Evolutionary conservation across 53 echinoderm and acorn worm species (phyloP).

Genomic region (Mesocentrotus franciscanus): DNA sequence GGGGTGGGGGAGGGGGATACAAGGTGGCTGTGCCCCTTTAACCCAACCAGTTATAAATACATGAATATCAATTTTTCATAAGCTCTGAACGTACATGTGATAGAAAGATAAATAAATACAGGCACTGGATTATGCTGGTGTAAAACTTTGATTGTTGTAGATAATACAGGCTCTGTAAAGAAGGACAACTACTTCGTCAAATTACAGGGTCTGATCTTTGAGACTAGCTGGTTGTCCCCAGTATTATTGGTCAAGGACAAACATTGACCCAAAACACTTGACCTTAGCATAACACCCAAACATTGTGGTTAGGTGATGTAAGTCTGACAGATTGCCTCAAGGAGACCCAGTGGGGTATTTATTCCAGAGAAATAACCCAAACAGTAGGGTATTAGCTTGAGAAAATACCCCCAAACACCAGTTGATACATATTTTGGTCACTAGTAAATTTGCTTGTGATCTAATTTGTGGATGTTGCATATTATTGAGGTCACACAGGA

Average conservation of each 20-base stretch:
- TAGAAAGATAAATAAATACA: too few relatives aligned
- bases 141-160: too few relatives aligned
- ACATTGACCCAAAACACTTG: conserved; percentile 10
- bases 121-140: too few relatives aligned
- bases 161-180: not conserved
- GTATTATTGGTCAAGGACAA: not conserved
- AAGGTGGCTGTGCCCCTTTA: too few relatives aligned
- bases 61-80: too few relatives aligned
- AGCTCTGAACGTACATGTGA: too few relatives aligned
- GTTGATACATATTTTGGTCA: conserved; percentile 10
- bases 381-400: not conserved
- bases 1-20: too few relatives aligned
- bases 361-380: not conserved
- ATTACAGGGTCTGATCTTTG: not conserved
- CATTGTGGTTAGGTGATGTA: conserved; percentile 36
- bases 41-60: too few relatives aligned
- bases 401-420: not conserved
- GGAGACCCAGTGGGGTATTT: not conserved
- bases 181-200: not conserved
- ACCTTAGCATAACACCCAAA: conserved; percentile 43
- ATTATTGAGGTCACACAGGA: not conserved
- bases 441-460: conserved; percentile 16
- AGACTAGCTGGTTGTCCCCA: not conserved
- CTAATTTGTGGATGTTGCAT: not conserved
- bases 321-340: conserved; percentile 21